Base-by-base conservation (phyloP, 2,797 vertebrate genomes). In the Numenius phaeopus region DNA sequence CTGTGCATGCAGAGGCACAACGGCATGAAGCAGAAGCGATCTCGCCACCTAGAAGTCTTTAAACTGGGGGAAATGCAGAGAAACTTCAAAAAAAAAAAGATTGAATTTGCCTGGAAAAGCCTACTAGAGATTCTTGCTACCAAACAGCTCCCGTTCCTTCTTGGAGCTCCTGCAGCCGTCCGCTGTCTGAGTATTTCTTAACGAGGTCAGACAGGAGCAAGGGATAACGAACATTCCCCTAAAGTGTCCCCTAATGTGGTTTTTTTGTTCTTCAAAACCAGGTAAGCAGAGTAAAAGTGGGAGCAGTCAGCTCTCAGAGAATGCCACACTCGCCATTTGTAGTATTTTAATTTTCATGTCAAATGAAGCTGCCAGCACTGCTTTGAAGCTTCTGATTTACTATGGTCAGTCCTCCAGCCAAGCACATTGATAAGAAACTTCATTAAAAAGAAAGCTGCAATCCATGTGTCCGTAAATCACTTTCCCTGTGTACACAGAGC, bases 381-480 rank as follows among this genome's bases (percentile, higher is more conserved):
- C 81, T 87, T 27, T 40, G 67, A 87, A 87, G 67, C 30, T 65
- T 46, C 83, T 67, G 67, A 83, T 94, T 93, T 94, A 87, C 75
- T 67, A 15, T 13, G 59, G 83, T 44, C 90, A 89, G 26, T 89
- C 81, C 78, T 67, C 52, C 50, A 87, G 83, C 66, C 71, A 93
- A 73, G 49, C 3, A 5, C 75, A 32, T 29, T 54, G 78, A 78
- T 65, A 91, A 91, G 52, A 80, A 94, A 95, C 90, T 87, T 87
- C 81, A 82, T 93, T 95, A 93, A 89, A 89, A 57, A 87, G 64
- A 90, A 87, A 93, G 83, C 57, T 92, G 75, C 47, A n/a, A 22
- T 65, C 81, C 34, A 10, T 1, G 11, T 39, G 40, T 54, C 22
- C 2, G 1, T 94, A 95, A 95, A 96, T 92, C 92, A 90, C 37